These are phyloP conservation scores for Antheraea yamamai DNA, from an alignment of 2,888 invertebrate species.

Conservation along the genomic window DNA sequence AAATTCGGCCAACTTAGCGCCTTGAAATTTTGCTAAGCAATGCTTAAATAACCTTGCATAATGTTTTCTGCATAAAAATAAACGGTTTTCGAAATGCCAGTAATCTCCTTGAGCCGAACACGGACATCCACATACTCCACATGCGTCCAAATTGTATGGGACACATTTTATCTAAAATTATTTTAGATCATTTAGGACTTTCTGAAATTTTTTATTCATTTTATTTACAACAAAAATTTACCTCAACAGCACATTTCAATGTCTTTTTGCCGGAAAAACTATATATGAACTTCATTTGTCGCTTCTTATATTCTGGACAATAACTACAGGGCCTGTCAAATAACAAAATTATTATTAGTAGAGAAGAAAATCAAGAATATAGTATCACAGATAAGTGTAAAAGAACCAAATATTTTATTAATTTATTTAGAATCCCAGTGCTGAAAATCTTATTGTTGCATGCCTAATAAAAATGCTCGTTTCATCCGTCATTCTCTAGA, in stretches of 20 bases:
- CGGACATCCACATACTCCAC: conserved; percentile 68
- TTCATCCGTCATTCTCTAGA: too few species aligned
- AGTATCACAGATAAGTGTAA: not conserved
- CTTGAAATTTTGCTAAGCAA: conserved; percentile 70
- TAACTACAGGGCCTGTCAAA: conserved; percentile 68
- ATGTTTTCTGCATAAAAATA: conserved; percentile 73
- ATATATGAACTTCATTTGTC: conserved; percentile 67
- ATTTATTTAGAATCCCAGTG: too few species aligned
- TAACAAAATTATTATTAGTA: not conserved
- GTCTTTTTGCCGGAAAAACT: conserved; percentile 68
- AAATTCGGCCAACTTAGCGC: conserved; percentile 67
- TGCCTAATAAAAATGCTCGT: too few species aligned
- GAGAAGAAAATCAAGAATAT: not conserved
- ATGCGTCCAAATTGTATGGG: conserved; percentile 74
- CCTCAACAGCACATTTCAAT: conserved; percentile 67
- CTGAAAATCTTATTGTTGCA: too few species aligned
- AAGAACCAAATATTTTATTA: too few species aligned
- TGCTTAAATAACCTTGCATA: conserved; percentile 65
- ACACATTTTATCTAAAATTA: conserved; percentile 73
- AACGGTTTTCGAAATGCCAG: conserved; percentile 78
- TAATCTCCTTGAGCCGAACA: conserved; percentile 82
- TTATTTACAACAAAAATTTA: conserved; percentile 36
- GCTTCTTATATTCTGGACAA: conserved; percentile 59
- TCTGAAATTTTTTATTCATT: too few species aligned
- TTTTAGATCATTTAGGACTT: not conserved